Evolutionary conservation across 2,888 invertebrate genomes (phyloP).

Genomic region (Hydraecia micacea): DNA sequence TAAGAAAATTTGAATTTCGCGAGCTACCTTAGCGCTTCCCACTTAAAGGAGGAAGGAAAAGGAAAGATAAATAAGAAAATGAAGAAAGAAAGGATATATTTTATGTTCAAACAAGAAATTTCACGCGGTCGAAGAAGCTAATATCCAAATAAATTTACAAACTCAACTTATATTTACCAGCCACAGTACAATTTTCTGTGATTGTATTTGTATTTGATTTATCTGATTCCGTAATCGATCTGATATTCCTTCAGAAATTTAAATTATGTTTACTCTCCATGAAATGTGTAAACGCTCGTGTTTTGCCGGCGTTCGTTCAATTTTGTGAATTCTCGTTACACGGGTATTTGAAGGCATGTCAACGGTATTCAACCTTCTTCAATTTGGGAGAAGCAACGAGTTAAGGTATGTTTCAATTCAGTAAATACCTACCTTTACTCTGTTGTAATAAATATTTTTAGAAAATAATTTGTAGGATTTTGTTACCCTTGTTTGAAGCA

Average conservation of each 20-base stretch:
- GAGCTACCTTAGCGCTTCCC: no score
- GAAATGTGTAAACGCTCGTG: conserved; percentile 29
- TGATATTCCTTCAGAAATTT: conserved; percentile 33
- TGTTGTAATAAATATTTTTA: not conserved
- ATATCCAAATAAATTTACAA: not conserved
- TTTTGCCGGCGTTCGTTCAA: conserved; percentile 31
- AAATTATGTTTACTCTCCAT: conserved; percentile 52
- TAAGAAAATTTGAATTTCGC: no score
- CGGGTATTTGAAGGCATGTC: conserved; percentile 13
- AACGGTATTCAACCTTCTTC: conserved; percentile 16
- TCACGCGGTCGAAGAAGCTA: not conserved
- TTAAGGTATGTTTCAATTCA: not conserved
- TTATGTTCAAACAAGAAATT: not conserved
- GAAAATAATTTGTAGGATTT: not conserved
- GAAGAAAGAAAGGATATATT: not conserved
- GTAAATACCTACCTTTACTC: not conserved
- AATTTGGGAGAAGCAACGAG: conserved; percentile 1
- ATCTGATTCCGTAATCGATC: conserved; percentile 37
- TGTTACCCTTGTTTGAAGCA: not conserved
- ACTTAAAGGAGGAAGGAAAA: not conserved
- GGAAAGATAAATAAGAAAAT: not conserved
- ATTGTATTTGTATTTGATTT: conserved; percentile 37
- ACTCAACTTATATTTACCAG: not conserved
- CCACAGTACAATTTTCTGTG: not conserved
- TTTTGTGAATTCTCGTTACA: conserved; percentile 34